Conservation (phyloP, 2,888 invertebrate species). For the Orgyia antiqua region DNA sequence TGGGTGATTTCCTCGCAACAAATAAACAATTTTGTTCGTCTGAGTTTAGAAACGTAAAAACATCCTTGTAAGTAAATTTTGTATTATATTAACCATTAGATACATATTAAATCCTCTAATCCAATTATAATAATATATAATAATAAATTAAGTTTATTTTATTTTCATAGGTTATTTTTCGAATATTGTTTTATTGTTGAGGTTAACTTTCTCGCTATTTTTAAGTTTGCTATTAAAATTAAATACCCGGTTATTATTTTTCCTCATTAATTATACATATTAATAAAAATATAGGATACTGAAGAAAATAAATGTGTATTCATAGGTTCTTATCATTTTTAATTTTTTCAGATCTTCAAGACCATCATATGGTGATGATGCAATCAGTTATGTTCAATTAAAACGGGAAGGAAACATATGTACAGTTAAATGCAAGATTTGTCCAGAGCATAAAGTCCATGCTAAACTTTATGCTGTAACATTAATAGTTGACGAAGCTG, state of each 20-base stretch:
- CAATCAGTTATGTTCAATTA: background rate
- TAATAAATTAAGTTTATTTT: too few species aligned
- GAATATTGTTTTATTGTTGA: too few species aligned
- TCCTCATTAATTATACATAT: too few species aligned
- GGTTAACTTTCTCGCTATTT: background rate
- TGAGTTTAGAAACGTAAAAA: slow-evolving; percentile 19
- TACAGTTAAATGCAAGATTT: background rate
- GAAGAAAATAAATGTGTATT: too few species aligned
- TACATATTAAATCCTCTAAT: background rate
- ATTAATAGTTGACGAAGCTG: background rate
- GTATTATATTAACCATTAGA: too few species aligned
- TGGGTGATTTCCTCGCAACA: slow-evolving; percentile 14
- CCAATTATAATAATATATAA: background rate
- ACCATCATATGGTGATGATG: slow-evolving; percentile 1
- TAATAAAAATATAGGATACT: too few species aligned
- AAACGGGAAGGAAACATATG: slow-evolving; percentile 3
- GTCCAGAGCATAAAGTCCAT: slow-evolving; percentile 1
- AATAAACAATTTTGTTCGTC: slow-evolving; percentile 17
- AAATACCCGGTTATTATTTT: too few species aligned
- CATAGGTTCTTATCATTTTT: too few species aligned
- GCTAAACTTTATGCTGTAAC: background rate
- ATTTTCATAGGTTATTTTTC: too few species aligned
- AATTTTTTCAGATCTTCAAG: slow-evolving; percentile 1
- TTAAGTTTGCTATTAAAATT: background rate
- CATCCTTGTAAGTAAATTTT: slow-evolving; percentile 20